These are phyloP conservation scores for Drosophila flavopinicola DNA, from an alignment of 2,888 invertebrate species.

Conservation along the genomic window DNA sequence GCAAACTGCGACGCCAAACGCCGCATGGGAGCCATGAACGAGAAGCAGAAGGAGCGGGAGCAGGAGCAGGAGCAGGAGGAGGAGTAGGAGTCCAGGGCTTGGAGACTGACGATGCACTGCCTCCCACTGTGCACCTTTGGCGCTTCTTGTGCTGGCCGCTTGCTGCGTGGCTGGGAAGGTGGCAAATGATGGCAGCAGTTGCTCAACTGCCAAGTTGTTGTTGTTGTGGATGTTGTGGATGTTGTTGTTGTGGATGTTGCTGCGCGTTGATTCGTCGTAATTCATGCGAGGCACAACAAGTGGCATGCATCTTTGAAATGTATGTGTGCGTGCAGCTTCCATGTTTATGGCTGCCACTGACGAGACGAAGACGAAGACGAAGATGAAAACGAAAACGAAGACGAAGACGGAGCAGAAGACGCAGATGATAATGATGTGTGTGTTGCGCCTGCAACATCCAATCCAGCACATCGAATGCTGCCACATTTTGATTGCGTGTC, in stretches of 20 bases:
- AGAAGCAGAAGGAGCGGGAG: no score
- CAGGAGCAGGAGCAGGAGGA: no score
- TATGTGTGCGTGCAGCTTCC: slow-evolving; percentile 62
- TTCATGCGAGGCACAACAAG: slow-evolving; percentile 66
- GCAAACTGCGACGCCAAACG: slow-evolving; percentile 10
- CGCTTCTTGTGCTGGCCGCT: slow-evolving; percentile 59
- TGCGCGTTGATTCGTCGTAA: slow-evolving; percentile 80
- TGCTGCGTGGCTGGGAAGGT: slow-evolving; percentile 47
- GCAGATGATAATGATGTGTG: slow-evolving; percentile 69
- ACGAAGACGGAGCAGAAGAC: slow-evolving; percentile 39
- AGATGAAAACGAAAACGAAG: slow-evolving; percentile 34
- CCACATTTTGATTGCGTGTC: slow-evolving; percentile 74
- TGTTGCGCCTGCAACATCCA: slow-evolving; percentile 37
- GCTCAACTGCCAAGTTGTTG: slow-evolving; percentile 79
- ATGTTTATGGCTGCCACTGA: slow-evolving; percentile 75
- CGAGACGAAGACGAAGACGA: slow-evolving; percentile 39
- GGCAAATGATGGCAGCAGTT: slow-evolving; percentile 82
- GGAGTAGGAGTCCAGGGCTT: not conserved
- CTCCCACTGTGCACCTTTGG: slow-evolving; percentile 72
- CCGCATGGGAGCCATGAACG: slow-evolving; percentile 37
- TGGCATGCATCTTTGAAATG: slow-evolving; percentile 40
- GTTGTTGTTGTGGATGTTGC: slow-evolving; percentile 40
- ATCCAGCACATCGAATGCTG: slow-evolving; percentile 29
- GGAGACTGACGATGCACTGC: slow-evolving; percentile 21
- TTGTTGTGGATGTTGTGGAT: slow-evolving; percentile 20